phyloP scores from a whole-genome alignment of 2,113 vertebrate species.

The Otolemur garnettii region DNA sequence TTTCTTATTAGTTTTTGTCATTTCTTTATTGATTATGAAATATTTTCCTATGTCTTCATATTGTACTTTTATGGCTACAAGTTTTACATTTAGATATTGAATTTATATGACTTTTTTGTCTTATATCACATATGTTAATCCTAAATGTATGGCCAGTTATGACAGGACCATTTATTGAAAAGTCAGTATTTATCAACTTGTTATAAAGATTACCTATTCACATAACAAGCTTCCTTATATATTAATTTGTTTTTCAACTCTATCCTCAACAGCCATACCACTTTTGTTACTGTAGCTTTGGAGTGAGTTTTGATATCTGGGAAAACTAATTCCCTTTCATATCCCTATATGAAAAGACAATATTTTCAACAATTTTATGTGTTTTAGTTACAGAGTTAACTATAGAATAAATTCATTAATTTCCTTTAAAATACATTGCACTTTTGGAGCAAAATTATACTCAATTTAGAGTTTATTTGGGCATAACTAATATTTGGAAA shows the following conservation, averaged over 20 bases:
- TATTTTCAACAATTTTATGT: background rate
- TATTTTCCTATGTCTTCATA: background rate
- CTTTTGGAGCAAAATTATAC: background rate
- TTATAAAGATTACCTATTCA: background rate
- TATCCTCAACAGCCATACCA: background rate
- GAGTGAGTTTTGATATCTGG: background rate
- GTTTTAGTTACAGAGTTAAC: background rate
- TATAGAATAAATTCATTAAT: too few relatives aligned
- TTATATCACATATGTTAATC: background rate
- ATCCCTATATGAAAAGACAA: background rate
- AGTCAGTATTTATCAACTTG: background rate
- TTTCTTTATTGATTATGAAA: background rate
- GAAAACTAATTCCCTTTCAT: background rate
- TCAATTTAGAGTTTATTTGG: background rate
- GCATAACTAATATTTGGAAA: background rate
- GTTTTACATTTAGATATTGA: background rate
- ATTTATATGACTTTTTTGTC: background rate
- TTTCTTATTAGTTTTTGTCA: background rate
- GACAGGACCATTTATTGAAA: background rate
- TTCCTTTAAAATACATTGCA: background rate
- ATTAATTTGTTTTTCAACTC: background rate
- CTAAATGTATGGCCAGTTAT: background rate
- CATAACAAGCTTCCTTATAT: background rate
- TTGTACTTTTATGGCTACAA: background rate
- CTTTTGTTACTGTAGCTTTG: background rate